Evolutionary conservation across 2,888 invertebrate genomes (phyloP).

Genomic region (Rutpela maculata): DNA sequence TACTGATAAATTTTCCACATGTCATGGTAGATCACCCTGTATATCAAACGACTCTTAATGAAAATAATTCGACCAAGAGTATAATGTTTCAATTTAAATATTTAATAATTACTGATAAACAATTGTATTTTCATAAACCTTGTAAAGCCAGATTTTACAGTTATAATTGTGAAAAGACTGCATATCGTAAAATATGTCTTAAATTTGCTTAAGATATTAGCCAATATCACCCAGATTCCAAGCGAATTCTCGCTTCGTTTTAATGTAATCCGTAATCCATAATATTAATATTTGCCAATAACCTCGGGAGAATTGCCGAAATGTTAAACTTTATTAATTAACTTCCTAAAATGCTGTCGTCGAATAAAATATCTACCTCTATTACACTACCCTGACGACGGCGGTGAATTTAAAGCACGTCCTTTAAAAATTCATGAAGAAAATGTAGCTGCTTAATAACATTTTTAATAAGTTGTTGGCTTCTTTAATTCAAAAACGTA

Average conservation of each 20-base stretch:
- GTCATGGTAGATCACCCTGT: too few relatives aligned
- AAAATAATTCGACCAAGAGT: too few relatives aligned
- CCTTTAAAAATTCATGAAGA: conserved; percentile 11
- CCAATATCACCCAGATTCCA: conserved; percentile 17
- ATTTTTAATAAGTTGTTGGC: neutral
- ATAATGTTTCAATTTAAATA: too few relatives aligned
- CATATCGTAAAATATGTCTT: neutral
- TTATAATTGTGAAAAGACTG: neutral
- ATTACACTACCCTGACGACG: neutral
- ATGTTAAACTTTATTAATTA: conserved; percentile 31
- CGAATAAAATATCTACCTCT: conserved; percentile 9
- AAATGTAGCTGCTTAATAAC: conserved; percentile 1
- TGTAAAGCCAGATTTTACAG: neutral
- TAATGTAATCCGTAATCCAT: conserved; percentile 23
- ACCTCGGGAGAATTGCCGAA: conserved; percentile 4
- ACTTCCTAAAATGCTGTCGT: conserved; percentile 9
- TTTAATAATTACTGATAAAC: neutral
- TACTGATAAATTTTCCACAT: too few relatives aligned
- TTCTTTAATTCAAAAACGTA: neutral
- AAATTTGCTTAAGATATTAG: neutral
- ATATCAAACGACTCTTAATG: too few relatives aligned
- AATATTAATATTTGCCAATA: conserved; percentile 39
- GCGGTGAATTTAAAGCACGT: conserved; percentile 1
- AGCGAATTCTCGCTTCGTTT: conserved; percentile 3
- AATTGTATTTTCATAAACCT: neutral